Conservation (phyloP, 2,113 vertebrate genomes). For the Cephalopholis sonnerati region DNA sequence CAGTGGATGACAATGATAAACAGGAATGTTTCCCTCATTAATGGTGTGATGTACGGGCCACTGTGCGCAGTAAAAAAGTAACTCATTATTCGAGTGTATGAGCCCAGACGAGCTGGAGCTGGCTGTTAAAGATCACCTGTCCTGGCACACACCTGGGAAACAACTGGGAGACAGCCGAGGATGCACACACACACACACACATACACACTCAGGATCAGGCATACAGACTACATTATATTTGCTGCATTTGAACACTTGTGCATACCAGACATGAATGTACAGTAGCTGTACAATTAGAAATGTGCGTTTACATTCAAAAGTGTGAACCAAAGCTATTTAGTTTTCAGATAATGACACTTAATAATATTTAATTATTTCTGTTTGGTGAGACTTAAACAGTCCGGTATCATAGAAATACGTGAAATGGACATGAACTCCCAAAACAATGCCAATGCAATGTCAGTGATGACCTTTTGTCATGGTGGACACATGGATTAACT, state of each 20-base stretch:
- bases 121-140: constrained; percentile 53
- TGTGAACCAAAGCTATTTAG: background rate
- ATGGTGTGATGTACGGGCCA: constrained; percentile 27
- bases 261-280: background rate
- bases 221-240: background rate
- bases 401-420: no score
- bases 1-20: constrained; percentile 35
- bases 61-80: constrained; percentile 19
- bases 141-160: constrained; percentile 43
- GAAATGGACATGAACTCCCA: no score
- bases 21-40: constrained; percentile 49
- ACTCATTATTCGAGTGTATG: constrained; percentile 27
- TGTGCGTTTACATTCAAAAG: background rate
- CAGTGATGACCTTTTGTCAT: no score
- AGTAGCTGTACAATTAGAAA: background rate
- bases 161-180: background rate
- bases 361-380: background rate
- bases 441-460: no score
- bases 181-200: background rate
- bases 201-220: background rate
- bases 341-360: background rate
- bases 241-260: background rate
- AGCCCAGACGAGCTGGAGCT: constrained; percentile 23
- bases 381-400: no score
- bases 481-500: no score